Evolutionary conservation across 1,140 invertebrate genomes (phyloP).

Genomic region (Bombus cullumanus): DNA sequence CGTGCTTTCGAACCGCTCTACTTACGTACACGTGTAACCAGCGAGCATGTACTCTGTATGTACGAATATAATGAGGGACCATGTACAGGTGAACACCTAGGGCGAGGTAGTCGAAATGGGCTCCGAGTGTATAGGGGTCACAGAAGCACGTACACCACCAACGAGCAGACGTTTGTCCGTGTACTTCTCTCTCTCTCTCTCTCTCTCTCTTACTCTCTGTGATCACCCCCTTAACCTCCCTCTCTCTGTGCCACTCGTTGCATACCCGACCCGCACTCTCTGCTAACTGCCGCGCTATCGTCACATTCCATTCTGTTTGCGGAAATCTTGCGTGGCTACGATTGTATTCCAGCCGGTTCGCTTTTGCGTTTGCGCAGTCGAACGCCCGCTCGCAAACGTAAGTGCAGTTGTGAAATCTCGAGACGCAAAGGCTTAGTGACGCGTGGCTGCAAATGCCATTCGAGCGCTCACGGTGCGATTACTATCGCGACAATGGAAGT

Average conservation of each 20-base stretch:
- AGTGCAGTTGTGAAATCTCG: constrained; percentile 41
- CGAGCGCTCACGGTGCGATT: background rate
- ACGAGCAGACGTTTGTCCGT: constrained; percentile 16
- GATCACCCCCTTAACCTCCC: background rate
- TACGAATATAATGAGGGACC: constrained; percentile 51
- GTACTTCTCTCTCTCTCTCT: background rate
- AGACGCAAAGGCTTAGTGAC: background rate
- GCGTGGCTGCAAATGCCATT: background rate
- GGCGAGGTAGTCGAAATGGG: constrained; percentile 61
- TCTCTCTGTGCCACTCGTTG: background rate
- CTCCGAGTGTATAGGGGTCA: constrained; percentile 49
- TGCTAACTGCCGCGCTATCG: constrained; percentile 63
- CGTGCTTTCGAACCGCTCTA: constrained; percentile 34
- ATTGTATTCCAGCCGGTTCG: background rate
- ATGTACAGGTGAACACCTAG: constrained; percentile 45
- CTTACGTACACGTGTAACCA: background rate
- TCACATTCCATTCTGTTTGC: constrained; percentile 60
- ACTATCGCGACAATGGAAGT: background rate
- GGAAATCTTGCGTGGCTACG: constrained; percentile 47
- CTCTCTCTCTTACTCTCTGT: background rate
- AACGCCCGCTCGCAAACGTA: background rate
- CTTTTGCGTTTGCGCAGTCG: background rate
- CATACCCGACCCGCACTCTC: constrained; percentile 9
- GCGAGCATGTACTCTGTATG: constrained; percentile 5
- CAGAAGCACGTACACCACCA: constrained; percentile 35